phyloP scores from a whole-genome alignment of 2,797 vertebrate species.

The Amazona ochrocephala region DNA sequence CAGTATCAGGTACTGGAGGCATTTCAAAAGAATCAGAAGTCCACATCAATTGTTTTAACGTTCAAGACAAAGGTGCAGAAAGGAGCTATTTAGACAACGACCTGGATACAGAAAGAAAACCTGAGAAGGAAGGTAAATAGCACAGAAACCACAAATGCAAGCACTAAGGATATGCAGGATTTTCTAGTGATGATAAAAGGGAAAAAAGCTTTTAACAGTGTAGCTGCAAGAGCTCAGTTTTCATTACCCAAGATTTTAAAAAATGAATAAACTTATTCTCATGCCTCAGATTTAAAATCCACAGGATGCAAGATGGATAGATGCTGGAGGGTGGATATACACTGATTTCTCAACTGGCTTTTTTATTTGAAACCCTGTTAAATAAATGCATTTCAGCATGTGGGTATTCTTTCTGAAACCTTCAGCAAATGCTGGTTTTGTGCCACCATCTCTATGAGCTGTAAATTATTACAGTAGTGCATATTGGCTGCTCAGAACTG shows the following conservation, averaged over 20 bases:
- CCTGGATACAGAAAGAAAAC: neutral
- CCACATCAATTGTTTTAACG: neutral
- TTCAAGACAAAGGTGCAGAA: neutral
- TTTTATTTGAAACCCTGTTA: constrained; percentile 36
- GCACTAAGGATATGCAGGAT: neutral
- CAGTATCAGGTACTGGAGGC: neutral
- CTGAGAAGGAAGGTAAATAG: neutral
- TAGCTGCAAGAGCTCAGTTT: constrained; percentile 5
- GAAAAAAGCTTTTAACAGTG: neutral
- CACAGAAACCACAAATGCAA: neutral
- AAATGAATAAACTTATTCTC: constrained; percentile 5
- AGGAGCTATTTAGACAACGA: neutral
- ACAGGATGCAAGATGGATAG: neutral
- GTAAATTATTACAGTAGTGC: neutral
- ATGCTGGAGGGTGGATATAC: neutral
- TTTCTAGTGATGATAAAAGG: neutral
- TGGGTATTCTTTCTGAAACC: neutral
- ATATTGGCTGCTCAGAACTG: neutral
- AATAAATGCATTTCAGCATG: neutral
- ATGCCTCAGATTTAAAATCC: neutral
- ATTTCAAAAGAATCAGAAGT: neutral
- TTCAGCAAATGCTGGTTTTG: neutral
- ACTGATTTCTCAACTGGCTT: constrained; percentile 10
- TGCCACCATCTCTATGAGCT: neutral
- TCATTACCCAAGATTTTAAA: neutral